Evolutionary conservation across 2,888 invertebrate genomes (phyloP), one percentile per base, ranked within the genome.

Genomic region (Sarcophaga caerulescens): DNA sequence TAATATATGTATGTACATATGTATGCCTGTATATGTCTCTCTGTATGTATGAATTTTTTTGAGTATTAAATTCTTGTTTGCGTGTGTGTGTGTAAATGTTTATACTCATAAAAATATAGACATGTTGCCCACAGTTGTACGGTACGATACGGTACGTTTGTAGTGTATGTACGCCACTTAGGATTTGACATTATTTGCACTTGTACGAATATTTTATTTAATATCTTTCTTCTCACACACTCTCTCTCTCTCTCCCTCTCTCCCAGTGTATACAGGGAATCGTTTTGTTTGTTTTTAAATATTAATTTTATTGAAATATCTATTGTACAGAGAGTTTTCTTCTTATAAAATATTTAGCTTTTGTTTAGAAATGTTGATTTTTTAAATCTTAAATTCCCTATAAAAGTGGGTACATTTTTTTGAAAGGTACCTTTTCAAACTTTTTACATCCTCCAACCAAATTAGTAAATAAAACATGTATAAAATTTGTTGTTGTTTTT

Each of bases 111-210:
- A n/a, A 14, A 59, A 57, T 11, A 47, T 25, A 70, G 6, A 69
- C 57, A 52, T 44, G n/a, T 44, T 35, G 35, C 35, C 35, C 35
- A 8, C 35, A 35, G 35, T 35, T 35, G 35, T 35, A 35, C 8
- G 35, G 35, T 35, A 35, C 8, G 35, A 3, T 35, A 35, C 35
- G 35, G 35, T 47, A 47, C 14, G 11, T 47, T 47, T 12, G 14
- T 47, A 47, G 47, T 14, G 14, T 14, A 47, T 79, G 47, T 70
- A 70, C 80, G 69, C 60, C 77, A 74, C 63, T 85, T 60, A 60
- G 47, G 57, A 80, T 81, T 77, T 77, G 63, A 69, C 69, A 74
- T 73, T 74, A 81, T 81, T 80, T 83, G 68, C 80, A 74, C n/a
- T 78, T 81, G 71, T 70, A 14, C 60, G 60, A 68, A 47, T 6